phyloP scores from a whole-genome alignment of 2,113 vertebrate genomes.

The Gallinago paraguaiae region DNA sequence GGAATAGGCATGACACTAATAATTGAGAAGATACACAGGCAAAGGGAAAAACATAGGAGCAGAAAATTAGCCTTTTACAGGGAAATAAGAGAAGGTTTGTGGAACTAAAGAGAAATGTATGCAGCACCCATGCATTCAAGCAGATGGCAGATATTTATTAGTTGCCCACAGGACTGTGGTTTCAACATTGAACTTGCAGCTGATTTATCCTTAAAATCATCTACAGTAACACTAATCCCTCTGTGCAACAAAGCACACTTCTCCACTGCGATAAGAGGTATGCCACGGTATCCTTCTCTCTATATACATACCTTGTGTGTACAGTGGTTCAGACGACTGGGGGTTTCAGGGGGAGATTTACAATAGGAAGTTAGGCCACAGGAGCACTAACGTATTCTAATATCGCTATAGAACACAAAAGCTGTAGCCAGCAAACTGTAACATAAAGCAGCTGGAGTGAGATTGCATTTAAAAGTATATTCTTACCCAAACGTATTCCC shows the following conservation, averaged over 20 bases:
- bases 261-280: not conserved
- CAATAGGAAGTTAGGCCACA: not conserved
- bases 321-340: not conserved
- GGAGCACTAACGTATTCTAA: not conserved
- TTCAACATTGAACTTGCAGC: not conserved
- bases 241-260: not conserved
- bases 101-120: not conserved
- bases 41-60: not conserved
- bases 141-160: not conserved
- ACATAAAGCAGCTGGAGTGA: not conserved
- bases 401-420: not conserved
- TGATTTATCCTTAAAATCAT: not conserved
- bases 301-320: not conserved
- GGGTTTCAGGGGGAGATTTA: not conserved
- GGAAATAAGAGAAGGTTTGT: not conserved
- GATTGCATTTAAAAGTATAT: not conserved
- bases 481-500: not conserved
- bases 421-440: not conserved
- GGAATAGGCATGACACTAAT: not conserved
- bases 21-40: not conserved
- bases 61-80: not conserved
- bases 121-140: not conserved
- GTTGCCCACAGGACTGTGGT: not conserved
- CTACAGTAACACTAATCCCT: not conserved
- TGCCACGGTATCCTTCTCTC: not conserved